Percentiles rank a stretch among this genome's conserved stretches.
phyloP scores from a whole-genome alignment of 1,140 invertebrate species.

The Brachionus sp. region DNA sequence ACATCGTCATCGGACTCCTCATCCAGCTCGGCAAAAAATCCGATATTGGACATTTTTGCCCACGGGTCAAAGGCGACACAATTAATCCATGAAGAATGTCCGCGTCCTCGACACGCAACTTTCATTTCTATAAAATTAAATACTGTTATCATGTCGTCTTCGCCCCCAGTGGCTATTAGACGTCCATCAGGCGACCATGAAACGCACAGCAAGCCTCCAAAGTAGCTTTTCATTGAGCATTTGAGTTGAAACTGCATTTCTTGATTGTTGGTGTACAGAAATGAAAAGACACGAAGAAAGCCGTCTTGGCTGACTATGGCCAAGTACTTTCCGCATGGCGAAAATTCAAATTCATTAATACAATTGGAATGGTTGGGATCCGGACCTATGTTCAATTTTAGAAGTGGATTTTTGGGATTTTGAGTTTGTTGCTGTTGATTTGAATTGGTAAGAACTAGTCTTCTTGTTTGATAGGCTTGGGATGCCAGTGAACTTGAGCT shows the following conservation, averaged over 20 bases:
- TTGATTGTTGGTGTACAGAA: constrained; percentile 89
- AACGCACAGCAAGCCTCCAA: constrained; percentile 87
- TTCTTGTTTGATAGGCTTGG: neutral
- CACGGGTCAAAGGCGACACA: constrained; percentile 92
- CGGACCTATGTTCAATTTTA: constrained; percentile 23
- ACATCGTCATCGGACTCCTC: constrained; percentile 3
- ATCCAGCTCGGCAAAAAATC: neutral
- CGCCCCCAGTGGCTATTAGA: constrained; percentile 91
- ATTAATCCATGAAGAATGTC: constrained; percentile 83
- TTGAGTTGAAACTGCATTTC: constrained; percentile 32
- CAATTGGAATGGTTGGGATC: constrained; percentile 68
- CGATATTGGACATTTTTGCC: constrained; percentile 7
- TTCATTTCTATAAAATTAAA: constrained; percentile 84
- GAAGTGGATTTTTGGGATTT: constrained; percentile 31
- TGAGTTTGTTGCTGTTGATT: constrained; percentile 26
- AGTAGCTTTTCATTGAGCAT: constrained; percentile 78
- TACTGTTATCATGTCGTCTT: constrained; percentile 97
- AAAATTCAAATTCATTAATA: constrained; percentile 96
- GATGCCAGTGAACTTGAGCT: constrained; percentile 4
- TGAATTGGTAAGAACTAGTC: neutral
- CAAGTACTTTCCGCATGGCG: constrained; percentile 83
- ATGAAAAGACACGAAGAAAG: constrained; percentile 90
- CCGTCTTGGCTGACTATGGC: constrained; percentile 82
- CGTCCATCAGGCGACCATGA: constrained; percentile 95
- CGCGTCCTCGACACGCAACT: constrained; percentile 90